These are phyloP conservation scores for Scylla paramamosain DNA, from an alignment of 1,140 invertebrate genomes.

Conservation along the genomic window DNA sequence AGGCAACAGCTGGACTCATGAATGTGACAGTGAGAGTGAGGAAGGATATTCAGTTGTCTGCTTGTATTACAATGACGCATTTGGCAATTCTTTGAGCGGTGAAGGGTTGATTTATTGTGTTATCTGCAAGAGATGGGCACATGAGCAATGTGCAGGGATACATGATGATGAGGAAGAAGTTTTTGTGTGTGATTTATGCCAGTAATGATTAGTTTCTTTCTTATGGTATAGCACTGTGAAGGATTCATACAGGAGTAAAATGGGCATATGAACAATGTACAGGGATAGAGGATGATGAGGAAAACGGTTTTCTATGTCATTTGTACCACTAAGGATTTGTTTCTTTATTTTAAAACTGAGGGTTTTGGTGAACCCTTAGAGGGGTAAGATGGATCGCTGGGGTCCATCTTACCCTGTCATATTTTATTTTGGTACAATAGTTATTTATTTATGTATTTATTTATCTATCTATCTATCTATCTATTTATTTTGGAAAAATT, in stretches of 20 bases:
- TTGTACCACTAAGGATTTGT: background rate
- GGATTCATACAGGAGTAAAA: too few relatives aligned
- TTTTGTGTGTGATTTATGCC: too few relatives aligned
- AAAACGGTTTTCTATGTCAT: too few relatives aligned
- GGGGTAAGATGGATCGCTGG: slow-evolving; percentile 4
- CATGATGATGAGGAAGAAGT: too few relatives aligned
- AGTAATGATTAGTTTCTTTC: too few relatives aligned
- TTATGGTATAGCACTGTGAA: too few relatives aligned
- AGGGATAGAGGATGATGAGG: too few relatives aligned
- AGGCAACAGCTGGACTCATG: background rate
- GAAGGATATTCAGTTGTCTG: background rate
- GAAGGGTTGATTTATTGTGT: background rate
- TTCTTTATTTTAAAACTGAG: too few relatives aligned
- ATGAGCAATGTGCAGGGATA: slow-evolving; percentile 18
- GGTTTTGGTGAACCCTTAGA: too few relatives aligned
- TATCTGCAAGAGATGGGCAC: slow-evolving; percentile 6
- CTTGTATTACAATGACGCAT: background rate
- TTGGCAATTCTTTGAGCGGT: background rate
- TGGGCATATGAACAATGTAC: too few relatives aligned
- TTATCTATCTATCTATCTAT: too few relatives aligned
- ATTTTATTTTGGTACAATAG: background rate
- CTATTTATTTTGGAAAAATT: too few relatives aligned
- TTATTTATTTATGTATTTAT: background rate
- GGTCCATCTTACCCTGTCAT: background rate
- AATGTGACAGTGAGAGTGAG: background rate